Percentiles rank a stretch among this genome's conserved stretches.
Conservation (phyloP, 2,113 vertebrate species). For the Oncorhynchus keta region DNA sequence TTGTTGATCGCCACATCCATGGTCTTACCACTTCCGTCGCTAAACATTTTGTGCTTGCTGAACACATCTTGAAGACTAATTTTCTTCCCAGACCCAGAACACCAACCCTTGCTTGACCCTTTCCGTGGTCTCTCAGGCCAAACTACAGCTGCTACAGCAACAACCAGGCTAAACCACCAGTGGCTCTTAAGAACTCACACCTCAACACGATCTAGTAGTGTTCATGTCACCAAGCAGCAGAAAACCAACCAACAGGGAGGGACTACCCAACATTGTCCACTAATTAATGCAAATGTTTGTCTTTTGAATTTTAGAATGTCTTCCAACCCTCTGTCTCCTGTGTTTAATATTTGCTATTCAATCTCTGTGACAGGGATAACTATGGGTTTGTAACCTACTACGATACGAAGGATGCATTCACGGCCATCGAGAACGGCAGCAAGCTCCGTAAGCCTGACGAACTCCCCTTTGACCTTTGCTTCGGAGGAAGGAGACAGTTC, state of each 20-base stretch:
- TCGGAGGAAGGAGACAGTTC: conserved; percentile 93
- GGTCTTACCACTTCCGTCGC: too few species aligned
- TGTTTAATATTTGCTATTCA: not conserved
- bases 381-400: conserved; percentile 96
- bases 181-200: conserved; percentile 69
- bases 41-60: too few species aligned
- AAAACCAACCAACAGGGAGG: too few species aligned
- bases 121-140: conserved; percentile 60
- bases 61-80: too few species aligned
- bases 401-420: conserved; percentile 87
- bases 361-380: conserved; percentile 81
- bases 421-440: conserved; percentile 90
- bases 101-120: conserved; percentile 29
- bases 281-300: too few species aligned
- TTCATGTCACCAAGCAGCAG: too few species aligned
- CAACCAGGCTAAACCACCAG: conserved; percentile 22
- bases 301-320: too few species aligned
- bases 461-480: conserved; percentile 92
- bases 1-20: too few species aligned
- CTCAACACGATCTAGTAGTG: not conserved
- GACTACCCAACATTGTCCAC: too few species aligned
- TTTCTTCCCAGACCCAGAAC: too few species aligned
- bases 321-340: too few species aligned
- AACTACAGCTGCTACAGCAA: conserved; percentile 27
- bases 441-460: conserved; percentile 87